These are phyloP conservation scores for Smithornis capensis DNA, from an alignment of 2,113 vertebrate genomes.

Conservation along the genomic window DNA sequence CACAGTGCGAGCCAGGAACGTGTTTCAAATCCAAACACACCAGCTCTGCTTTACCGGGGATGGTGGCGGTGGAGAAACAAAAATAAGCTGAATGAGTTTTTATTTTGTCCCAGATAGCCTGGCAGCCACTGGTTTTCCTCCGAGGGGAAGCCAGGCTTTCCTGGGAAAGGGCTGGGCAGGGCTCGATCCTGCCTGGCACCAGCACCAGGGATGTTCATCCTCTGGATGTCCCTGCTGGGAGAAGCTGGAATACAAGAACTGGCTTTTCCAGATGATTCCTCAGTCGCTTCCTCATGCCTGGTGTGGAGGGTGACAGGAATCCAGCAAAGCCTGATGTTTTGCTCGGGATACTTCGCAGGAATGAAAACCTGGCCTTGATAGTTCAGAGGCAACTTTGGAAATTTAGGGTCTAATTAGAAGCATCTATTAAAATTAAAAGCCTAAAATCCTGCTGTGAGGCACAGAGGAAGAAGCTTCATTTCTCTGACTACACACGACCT, in stretches of 20 bases:
- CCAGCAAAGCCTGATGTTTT: fast-evolving
- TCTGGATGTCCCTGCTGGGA: neutral
- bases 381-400: neutral
- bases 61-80: neutral
- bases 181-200: neutral
- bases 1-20: neutral
- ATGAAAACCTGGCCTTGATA: neutral
- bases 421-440: neutral
- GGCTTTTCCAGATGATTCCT: neutral
- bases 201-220: neutral
- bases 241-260: neutral
- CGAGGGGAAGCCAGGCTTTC: neutral
- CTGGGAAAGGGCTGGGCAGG: neutral
- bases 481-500: neutral
- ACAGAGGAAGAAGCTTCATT: neutral
- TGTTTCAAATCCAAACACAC: neutral
- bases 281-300: fast-evolving
- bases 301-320: neutral
- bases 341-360: neutral
- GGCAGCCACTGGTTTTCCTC: neutral
- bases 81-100: constrained; percentile 7
- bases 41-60: neutral
- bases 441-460: no score
- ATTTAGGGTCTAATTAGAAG: neutral
- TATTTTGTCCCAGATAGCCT: neutral